phyloP scores from a whole-genome alignment of 2,797 vertebrate species.

The Peromyscus aztecus region DNA sequence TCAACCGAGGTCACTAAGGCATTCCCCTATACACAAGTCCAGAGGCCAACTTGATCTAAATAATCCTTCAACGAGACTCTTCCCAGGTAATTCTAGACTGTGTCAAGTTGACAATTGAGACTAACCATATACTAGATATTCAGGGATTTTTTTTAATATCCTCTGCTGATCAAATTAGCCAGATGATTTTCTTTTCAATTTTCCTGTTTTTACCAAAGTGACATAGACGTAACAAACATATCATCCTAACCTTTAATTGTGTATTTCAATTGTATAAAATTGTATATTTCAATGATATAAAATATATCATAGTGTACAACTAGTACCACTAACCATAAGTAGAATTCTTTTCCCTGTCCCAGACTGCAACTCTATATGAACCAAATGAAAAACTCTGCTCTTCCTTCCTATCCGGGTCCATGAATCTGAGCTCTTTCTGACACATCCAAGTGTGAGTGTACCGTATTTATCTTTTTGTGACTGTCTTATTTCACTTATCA shows the following conservation, averaged over 20 bases:
- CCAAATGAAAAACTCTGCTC: background rate
- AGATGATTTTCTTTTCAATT: background rate
- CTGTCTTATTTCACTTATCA: background rate
- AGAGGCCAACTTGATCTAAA: background rate
- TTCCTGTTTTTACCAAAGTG: background rate
- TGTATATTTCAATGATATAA: background rate
- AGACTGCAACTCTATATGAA: background rate
- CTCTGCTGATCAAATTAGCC: background rate
- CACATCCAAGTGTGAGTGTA: background rate
- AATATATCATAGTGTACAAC: background rate
- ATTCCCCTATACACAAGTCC: background rate
- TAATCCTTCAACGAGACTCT: background rate
- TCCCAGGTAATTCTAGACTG: background rate
- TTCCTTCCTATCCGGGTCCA: too few species aligned
- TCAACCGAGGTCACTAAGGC: background rate
- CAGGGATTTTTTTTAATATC: background rate
- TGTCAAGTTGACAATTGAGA: background rate
- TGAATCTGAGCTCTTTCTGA: background rate
- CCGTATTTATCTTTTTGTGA: background rate
- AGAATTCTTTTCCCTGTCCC: background rate
- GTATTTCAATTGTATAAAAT: background rate
- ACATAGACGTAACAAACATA: background rate
- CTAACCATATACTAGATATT: background rate
- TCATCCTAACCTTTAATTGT: background rate
- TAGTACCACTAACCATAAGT: background rate